Evolutionary conservation across 2,797 vertebrate genomes (phyloP), one percentile per base, ranked within the genome.

Genomic region (Lagocephalus sceleratus): DNA sequence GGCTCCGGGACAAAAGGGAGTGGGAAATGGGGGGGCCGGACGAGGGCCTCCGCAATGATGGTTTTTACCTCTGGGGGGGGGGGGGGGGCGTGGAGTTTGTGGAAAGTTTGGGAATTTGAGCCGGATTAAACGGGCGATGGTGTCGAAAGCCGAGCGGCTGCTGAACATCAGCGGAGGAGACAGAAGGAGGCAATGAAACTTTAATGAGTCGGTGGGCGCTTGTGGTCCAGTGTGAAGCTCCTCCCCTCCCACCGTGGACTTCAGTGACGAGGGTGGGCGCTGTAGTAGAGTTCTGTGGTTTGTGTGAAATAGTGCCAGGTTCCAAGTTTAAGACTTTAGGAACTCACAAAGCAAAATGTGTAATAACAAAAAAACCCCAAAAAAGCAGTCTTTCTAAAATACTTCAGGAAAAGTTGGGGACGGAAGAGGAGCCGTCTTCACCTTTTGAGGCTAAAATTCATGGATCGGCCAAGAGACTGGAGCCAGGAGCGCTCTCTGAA

Each of bases 201-300:
- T 86, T 88, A 79, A 86, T 82, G 75, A 76, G 63, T 40, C 63
- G 71, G 64, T 78, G 76, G 73, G 67, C 44, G 58, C 63, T 52
- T 26, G 54, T 57, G 23, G 73, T 72, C 66, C 47, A 15, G 66
- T 59, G 26, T 66, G 40, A 53, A 74, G 65, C 73, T 57, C 69
- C 56, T 75, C 76, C 67, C 42, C 47, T 60, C 57, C 75, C 17
- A 49, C 70, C 16, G 32, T 43, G 51, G 63, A 65, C 32, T 57
- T 71, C 45, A 48, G 43, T 44, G 51, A 53, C 47, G 5, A 16
- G 54, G 29, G 59, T 20, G 57, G 67, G 65, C 76, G 48, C 32
- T 23, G 49, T 38, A 53, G 44, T 41, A 17, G 43, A 47, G 45
- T 51, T 47, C 20, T 62, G 45, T 47, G 20, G 19, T 57, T 40